These are phyloP conservation scores for Chymomyza amoena DNA, from an alignment of 2,888 invertebrate species.

Conservation along the genomic window DNA sequence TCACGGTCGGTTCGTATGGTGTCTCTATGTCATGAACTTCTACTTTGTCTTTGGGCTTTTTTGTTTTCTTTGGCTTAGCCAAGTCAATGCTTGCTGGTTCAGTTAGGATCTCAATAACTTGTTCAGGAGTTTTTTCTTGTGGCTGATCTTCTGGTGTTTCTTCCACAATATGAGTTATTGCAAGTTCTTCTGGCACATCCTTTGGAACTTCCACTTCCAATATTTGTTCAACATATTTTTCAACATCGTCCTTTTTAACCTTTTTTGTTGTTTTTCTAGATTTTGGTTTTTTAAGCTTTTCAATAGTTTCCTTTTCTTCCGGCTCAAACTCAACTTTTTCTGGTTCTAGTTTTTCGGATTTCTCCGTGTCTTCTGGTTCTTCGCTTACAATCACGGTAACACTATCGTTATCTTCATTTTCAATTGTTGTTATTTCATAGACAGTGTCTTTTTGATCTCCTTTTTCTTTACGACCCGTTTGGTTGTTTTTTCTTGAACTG, in stretches of 20 bases:
- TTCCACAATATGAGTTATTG: constrained; percentile 72
- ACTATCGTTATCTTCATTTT: constrained; percentile 69
- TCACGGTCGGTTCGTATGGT: constrained; percentile 61
- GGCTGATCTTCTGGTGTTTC: constrained; percentile 62
- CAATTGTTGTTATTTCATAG: constrained; percentile 71
- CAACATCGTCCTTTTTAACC: constrained; percentile 64
- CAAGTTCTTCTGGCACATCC: constrained; percentile 74
- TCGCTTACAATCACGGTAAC: constrained; percentile 72
- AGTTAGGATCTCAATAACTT: constrained; percentile 19
- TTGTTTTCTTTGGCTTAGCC: constrained; percentile 52
- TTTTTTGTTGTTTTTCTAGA: constrained; percentile 68
- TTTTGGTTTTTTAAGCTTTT: constrained; percentile 72
- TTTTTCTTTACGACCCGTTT: constrained; percentile 74
- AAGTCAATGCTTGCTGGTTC: constrained; percentile 23
- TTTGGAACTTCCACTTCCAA: constrained; percentile 75
- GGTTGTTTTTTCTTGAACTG: constrained; percentile 70
- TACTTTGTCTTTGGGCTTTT: constrained; percentile 74
- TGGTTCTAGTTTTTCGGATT: constrained; percentile 33
- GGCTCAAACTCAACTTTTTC: constrained; percentile 17
- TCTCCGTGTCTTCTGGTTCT: constrained; percentile 46
- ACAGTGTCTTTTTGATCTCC: constrained; percentile 62
- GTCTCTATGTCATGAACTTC: constrained; percentile 50
- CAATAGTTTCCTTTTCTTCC: constrained; percentile 56
- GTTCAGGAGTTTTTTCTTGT: constrained; percentile 33
- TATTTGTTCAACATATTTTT: constrained; percentile 67